A percentile compares a stretch with the other conserved stretches of the same genome.
Conservation (phyloP, 1,140 invertebrate genomes). For the Papilio xuthus region DNA sequence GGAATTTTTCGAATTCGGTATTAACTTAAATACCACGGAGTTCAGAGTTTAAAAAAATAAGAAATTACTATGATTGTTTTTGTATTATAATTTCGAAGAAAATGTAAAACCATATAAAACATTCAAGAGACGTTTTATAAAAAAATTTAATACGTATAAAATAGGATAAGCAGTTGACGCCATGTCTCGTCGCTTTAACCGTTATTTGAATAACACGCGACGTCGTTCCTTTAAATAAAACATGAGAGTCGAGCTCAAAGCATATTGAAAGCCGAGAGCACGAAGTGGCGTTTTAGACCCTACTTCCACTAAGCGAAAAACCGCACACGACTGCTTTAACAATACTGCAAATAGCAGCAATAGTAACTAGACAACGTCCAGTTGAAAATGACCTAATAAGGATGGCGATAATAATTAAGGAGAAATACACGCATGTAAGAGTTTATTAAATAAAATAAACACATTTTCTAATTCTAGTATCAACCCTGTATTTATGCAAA, state of each 20-base stretch:
- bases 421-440: background rate
- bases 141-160: background rate
- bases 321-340: background rate
- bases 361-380: no score
- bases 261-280: background rate
- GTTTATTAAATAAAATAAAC: background rate
- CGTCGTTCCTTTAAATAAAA: conserved; percentile 15
- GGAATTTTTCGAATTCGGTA: no score
- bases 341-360: no score
- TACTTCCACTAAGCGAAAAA: background rate
- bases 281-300: background rate
- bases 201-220: conserved; percentile 20
- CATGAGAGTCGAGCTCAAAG: conserved; percentile 5
- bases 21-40: no score
- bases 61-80: background rate
- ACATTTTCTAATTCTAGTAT: background rate
- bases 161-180: background rate
- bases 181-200: conserved; percentile 2
- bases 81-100: background rate
- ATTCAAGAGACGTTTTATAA: conserved; percentile 3
- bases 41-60: background rate
- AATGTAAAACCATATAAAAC: background rate
- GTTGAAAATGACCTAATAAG: no score
- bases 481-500: conserved; percentile 2
- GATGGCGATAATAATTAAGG: no score